A percentile compares a stretch with the other conserved stretches of the same genome.
Conservation (phyloP, 2,888 invertebrate species). For the Seladonia tumulorum region DNA sequence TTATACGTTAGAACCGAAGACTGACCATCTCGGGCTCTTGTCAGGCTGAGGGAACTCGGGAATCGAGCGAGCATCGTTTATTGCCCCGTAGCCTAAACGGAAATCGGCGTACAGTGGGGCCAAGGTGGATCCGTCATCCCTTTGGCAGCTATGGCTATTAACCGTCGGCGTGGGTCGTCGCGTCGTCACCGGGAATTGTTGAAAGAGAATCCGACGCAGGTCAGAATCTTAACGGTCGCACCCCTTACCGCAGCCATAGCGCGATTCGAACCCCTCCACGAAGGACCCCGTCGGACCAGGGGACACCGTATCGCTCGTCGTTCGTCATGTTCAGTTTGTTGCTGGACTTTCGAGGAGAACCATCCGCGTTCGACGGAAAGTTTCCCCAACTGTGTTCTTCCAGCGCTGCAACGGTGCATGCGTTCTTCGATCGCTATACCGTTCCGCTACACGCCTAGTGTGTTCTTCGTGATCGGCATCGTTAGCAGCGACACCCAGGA, state of each 20-base stretch:
- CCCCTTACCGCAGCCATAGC: conserved; percentile 2
- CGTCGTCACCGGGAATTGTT: background rate
- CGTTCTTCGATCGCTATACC: background rate
- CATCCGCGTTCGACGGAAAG: background rate
- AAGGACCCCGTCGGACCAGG: background rate
- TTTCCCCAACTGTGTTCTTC: background rate
- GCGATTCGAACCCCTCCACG: background rate
- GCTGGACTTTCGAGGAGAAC: background rate
- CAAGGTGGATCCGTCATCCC: background rate
- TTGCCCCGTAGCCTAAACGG: background rate
- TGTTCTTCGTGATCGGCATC: conserved; percentile 46
- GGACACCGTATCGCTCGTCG: background rate
- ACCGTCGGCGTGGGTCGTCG: background rate
- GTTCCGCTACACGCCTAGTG: background rate
- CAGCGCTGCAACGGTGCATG: background rate
- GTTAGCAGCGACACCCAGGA: conserved; percentile 22
- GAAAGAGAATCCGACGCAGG: background rate
- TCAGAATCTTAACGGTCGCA: conserved; percentile 50
- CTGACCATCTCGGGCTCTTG: background rate
- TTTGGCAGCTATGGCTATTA: conserved; percentile 19
- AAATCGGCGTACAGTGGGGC: background rate
- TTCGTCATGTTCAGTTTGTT: conserved; percentile 19
- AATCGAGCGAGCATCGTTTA: background rate
- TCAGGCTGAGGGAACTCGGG: background rate
- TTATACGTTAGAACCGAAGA: background rate